Conservation (phyloP, 2,797 vertebrate species). For the Thripadectes ignobilis region DNA sequence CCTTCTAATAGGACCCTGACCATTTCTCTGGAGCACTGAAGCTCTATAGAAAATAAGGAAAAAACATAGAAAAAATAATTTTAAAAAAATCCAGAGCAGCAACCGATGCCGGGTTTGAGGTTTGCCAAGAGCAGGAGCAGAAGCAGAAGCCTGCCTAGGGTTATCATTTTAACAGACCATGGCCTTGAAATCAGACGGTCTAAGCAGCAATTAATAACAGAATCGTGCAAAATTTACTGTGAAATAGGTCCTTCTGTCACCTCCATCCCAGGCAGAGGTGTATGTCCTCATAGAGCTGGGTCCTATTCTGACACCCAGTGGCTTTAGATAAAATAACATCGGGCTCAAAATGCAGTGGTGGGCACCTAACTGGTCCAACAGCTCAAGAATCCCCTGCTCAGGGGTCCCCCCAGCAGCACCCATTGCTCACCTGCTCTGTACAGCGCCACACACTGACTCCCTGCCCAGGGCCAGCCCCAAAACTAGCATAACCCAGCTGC, state of each 20-base stretch:
- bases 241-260: rapidly evolving
- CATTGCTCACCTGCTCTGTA: rapidly evolving
- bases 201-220: rapidly evolving
- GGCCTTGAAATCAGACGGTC: background rate
- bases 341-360: background rate
- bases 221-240: rapidly evolving
- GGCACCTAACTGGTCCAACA: rapidly evolving
- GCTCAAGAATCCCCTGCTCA: rapidly evolving
- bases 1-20: background rate
- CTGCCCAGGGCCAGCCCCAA: background rate
- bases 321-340: too few relatives aligned
- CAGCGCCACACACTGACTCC: background rate
- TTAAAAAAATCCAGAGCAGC: too few relatives aligned
- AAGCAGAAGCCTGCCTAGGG: background rate
- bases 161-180: rapidly evolving
- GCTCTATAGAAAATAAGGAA: background rate
- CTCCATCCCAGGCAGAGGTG: too few relatives aligned
- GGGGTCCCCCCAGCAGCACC: rapidly evolving
- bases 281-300: rapidly evolving
- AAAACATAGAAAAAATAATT: too few relatives aligned
- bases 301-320: background rate
- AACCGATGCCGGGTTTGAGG: background rate
- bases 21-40: background rate
- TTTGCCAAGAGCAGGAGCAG: background rate
- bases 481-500: background rate